Evolutionary conservation across 2,113 vertebrate species (phyloP).

Genomic region (Aphelocoma coerulescens): DNA sequence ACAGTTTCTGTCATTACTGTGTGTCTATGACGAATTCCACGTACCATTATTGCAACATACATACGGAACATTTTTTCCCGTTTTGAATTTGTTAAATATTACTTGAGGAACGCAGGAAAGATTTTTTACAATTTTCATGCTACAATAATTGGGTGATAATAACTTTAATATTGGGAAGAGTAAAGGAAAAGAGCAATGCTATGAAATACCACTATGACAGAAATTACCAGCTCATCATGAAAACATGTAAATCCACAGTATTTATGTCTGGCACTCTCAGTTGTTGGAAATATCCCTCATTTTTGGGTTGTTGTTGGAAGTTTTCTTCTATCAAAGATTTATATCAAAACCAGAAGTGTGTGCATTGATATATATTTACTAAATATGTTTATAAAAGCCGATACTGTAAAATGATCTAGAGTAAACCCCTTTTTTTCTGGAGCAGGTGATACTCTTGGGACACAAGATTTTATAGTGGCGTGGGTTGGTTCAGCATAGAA

Average conservation of each 20-base stretch:
- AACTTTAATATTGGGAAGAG: slow-evolving; percentile 74
- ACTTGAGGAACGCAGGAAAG: slow-evolving; percentile 61
- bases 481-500: neutral
- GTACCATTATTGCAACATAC: neutral
- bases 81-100: slow-evolving; percentile 65
- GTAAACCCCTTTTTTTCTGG: neutral
- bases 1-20: neutral
- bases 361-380: neutral
- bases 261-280: accelerated
- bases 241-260: neutral
- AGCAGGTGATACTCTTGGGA: neutral
- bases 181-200: slow-evolving; percentile 60
- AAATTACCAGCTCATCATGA: neutral
- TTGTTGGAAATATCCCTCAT: neutral
- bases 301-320: neutral
- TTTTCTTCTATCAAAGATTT: neutral
- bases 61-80: neutral
- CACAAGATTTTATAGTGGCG: neutral
- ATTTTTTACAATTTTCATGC: slow-evolving; percentile 69
- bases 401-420: neutral
- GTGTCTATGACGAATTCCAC: neutral
- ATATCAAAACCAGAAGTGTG: neutral
- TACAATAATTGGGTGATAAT: slow-evolving; percentile 75
- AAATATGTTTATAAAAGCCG: neutral
- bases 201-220: slow-evolving; percentile 1